A percentile compares a stretch with the other conserved stretches of the same genome.
Evolutionary conservation across 1,140 invertebrate genomes (phyloP).

Genomic region (Drosophila tropicalis): DNA sequence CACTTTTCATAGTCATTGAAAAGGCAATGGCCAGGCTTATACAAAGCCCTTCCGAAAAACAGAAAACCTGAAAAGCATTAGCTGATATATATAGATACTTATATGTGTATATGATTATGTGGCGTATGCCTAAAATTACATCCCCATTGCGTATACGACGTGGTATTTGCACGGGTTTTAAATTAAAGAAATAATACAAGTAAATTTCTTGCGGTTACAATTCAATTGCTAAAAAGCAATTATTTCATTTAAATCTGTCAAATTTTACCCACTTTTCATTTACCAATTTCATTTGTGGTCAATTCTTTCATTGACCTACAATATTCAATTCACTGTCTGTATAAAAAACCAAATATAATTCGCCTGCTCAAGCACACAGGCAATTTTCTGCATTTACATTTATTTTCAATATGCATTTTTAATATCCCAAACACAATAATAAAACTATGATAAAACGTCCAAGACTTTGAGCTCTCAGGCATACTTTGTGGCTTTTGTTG

Average conservation of each 20-base stretch:
- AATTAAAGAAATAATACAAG: not conserved
- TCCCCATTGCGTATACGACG: no score
- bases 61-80: not conserved
- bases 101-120: constrained; percentile 36
- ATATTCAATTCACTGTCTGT: not conserved
- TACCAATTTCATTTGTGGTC: constrained; percentile 20
- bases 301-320: not conserved
- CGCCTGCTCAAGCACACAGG: not conserved
- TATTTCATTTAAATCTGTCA: not conserved
- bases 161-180: no score
- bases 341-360: constrained; percentile 4
- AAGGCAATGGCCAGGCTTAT: constrained; percentile 25
- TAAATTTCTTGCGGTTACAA: no score
- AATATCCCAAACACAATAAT: not conserved
- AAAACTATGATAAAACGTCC: not conserved
- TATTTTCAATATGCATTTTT: constrained; percentile 9
- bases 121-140: not conserved
- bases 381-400: constrained; percentile 5
- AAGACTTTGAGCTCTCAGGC: constrained; percentile 29
- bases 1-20: constrained; percentile 54
- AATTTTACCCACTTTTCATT: constrained; percentile 54
- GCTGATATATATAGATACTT: not conserved
- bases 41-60: not conserved
- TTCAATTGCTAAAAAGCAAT: no score
- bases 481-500: constrained; percentile 27